A percentile compares a stretch with the other conserved stretches of the same genome.
Conservation (phyloP, 1,140 invertebrate genomes). For the Neoseiulus cucumeris region DNA sequence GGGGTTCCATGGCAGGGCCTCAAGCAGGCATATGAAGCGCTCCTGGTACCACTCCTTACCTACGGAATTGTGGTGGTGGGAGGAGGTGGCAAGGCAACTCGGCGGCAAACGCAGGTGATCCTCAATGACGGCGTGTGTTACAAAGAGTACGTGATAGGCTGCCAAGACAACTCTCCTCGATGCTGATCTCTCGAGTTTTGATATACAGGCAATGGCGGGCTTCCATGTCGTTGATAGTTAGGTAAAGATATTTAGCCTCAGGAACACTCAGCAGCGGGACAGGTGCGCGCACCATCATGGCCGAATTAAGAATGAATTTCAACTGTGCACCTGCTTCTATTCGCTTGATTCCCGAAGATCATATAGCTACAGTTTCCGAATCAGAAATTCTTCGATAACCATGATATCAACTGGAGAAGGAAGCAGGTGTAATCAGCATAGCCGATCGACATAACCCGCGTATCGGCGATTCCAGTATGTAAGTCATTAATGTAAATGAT, state of each 20-base stretch:
- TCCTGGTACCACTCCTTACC: no score
- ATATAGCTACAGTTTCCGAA: neutral
- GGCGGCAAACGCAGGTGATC: no score
- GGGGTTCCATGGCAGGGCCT: no score
- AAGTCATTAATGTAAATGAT: slow-evolving; percentile 13
- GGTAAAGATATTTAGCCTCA: slow-evolving; percentile 10
- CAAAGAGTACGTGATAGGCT: neutral
- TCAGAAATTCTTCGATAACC: neutral
- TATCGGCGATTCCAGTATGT: neutral
- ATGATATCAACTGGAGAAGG: neutral
- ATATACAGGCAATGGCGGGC: neutral
- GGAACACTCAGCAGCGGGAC: neutral
- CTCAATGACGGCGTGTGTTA: no score
- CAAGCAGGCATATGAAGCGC: no score
- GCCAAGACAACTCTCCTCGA: neutral
- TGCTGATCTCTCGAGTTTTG: neutral
- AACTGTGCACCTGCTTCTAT: no score
- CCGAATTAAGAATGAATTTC: no score
- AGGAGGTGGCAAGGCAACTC: no score
- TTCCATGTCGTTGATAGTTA: slow-evolving; percentile 5
- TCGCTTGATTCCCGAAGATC: neutral
- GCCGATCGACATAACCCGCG: neutral
- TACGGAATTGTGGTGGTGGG: no score
- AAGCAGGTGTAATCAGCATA: slow-evolving; percentile 13
- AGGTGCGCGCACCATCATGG: neutral